A percentile compares a stretch with the other conserved stretches of the same genome.
Evolutionary conservation across 23 tunicate species (phyloP).

Genomic region (Botrylloides violaceus): DNA sequence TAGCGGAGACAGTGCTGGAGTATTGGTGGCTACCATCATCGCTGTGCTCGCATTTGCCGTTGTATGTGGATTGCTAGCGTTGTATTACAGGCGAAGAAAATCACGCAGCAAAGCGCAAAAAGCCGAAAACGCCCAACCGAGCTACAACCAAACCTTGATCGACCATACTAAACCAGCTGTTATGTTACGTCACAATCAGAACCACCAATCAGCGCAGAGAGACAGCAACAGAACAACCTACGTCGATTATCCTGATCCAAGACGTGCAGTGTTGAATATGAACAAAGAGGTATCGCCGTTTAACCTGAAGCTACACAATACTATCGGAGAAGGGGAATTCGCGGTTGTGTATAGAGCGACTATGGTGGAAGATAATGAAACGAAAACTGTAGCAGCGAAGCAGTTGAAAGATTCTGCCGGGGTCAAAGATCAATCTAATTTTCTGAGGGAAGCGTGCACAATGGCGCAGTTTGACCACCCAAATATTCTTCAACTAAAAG

Average conservation of each 20-base stretch:
- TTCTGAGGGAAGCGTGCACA: conserved; percentile 68
- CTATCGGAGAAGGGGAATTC: conserved; percentile 79
- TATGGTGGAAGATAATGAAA: conserved; percentile 12
- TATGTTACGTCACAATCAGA: background rate
- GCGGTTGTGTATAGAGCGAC: conserved; percentile 60
- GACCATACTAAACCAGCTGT: background rate
- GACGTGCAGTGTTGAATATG: conserved; percentile 22
- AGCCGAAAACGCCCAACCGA: background rate
- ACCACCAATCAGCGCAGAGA: background rate
- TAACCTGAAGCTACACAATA: conserved; percentile 31
- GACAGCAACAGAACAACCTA: conserved; percentile 20
- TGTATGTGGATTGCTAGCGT: background rate
- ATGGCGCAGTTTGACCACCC: conserved; percentile 85
- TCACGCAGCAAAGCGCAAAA: background rate
- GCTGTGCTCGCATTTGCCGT: background rate
- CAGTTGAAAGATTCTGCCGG: conserved; percentile 42
- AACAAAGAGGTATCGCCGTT: conserved; percentile 27
- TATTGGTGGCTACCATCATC: background rate
- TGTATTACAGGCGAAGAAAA: background rate
- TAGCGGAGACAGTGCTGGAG: background rate
- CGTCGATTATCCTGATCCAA: conserved; percentile 83
- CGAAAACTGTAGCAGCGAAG: conserved; percentile 60
- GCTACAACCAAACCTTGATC: background rate
- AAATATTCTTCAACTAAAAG: conserved; percentile 64
- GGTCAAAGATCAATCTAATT: conserved; percentile 47